phyloP scores from a whole-genome alignment of 2,797 vertebrate species.

The Poecilia picta region DNA sequence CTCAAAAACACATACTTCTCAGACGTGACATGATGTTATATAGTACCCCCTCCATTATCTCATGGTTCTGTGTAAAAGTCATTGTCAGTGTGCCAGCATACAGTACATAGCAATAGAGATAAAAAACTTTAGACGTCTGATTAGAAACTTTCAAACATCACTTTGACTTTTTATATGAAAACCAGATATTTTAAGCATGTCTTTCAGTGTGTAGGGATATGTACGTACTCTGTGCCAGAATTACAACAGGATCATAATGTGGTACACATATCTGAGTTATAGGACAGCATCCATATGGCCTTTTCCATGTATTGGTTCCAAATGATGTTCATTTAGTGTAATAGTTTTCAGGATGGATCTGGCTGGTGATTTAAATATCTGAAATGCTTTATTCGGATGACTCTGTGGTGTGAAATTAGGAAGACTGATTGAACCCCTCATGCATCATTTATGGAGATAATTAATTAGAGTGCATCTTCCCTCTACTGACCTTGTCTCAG shows the following conservation, averaged over 20 bases:
- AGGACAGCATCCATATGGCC: neutral
- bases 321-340: neutral
- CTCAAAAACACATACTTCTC: neutral
- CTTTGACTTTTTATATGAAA: neutral
- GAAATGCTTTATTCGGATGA: neutral
- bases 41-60: neutral
- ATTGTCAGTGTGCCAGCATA: neutral
- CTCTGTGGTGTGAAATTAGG: conserved; percentile 50
- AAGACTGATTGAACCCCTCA: conserved; percentile 51
- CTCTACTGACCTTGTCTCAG: conserved; percentile 55
- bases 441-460: conserved; percentile 64
- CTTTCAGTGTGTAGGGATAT: neutral
- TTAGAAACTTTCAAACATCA: neutral
- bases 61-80: neutral
- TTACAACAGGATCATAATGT: neutral
- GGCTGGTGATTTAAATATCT: conserved; percentile 14
- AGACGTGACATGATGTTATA: neutral
- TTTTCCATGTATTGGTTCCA: neutral
- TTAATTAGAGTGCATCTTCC: conserved; percentile 53
- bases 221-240: neutral
- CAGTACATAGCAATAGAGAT: neutral
- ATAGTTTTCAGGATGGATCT: conserved; percentile 15
- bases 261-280: neutral
- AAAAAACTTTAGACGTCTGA: neutral
- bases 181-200: neutral